Percentiles rank a stretch among this genome's conserved stretches.
These are phyloP conservation scores for Eupleurogrammus muticus DNA, from an alignment of 2,797 vertebrate species.

Conservation along the genomic window DNA sequence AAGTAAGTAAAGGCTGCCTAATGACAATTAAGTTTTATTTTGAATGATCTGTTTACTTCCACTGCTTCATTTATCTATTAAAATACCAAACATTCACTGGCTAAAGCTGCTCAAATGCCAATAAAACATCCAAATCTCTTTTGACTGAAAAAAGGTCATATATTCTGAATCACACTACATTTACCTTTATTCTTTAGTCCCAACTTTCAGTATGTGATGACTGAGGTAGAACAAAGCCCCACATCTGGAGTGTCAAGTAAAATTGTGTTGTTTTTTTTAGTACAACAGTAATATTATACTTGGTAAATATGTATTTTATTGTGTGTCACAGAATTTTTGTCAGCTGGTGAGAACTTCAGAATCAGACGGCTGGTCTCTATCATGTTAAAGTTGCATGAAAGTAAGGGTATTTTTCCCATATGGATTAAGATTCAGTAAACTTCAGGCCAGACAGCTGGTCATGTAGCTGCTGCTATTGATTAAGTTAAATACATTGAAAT, in stretches of 20 bases:
- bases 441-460: too few species aligned
- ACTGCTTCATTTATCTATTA: neutral
- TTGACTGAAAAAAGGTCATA: neutral
- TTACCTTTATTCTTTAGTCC: neutral
- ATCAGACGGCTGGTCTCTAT: constrained; percentile 93
- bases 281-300: too few species aligned
- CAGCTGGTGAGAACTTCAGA: constrained; percentile 89
- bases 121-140: neutral
- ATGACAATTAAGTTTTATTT: too few species aligned
- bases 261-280: neutral
- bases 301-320: neutral
- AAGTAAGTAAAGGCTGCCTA: too few species aligned
- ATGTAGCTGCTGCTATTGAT: too few species aligned
- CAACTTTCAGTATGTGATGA: constrained; percentile 87
- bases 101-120: neutral
- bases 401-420: too few species aligned
- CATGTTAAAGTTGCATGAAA: constrained; percentile 95
- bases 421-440: too few species aligned
- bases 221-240: constrained; percentile 91
- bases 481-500: too few species aligned
- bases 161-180: neutral
- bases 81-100: neutral
- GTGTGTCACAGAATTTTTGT: constrained; percentile 91
- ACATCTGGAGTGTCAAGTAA: constrained; percentile 91
- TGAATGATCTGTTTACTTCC: neutral